These are phyloP conservation scores for Neoascia interrupta DNA, from an alignment of 2,888 invertebrate species.

Conservation along the genomic window DNA sequence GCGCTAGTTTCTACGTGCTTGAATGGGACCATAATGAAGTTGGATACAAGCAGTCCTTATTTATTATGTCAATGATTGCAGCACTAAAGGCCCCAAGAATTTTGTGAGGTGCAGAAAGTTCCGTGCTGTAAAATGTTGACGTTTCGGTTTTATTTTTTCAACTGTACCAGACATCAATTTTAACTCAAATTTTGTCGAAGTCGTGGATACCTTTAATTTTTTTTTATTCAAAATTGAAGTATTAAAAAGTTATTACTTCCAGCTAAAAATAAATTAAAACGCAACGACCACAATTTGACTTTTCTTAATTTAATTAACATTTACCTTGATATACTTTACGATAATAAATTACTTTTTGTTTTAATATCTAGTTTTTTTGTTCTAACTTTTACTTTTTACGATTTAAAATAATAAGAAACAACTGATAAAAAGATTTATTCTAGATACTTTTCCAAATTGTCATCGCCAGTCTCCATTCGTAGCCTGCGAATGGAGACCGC, in stretches of 20 bases:
- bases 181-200: no score
- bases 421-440: constrained; percentile 13
- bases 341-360: constrained; percentile 52
- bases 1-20: no score
- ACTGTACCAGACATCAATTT: no score
- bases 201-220: no score
- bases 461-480: neutral
- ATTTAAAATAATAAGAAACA: constrained; percentile 7
- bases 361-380: constrained; percentile 38
- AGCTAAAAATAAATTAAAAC: neutral
- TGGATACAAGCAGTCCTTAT: no score
- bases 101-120: no score
- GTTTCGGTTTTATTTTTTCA: no score
- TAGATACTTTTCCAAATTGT: constrained; percentile 11
- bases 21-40: no score
- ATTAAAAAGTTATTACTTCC: no score
- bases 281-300: constrained; percentile 12
- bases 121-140: no score
- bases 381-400: constrained; percentile 20
- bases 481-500: constrained; percentile 20
- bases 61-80: no score
- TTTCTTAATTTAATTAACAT: constrained; percentile 58
- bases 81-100: no score
- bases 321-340: constrained; percentile 49
- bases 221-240: neutral